Evolutionary conservation across 2,888 invertebrate species (phyloP), one percentile per base, ranked within the genome.

Genomic region (Himalopsyche anomala): DNA sequence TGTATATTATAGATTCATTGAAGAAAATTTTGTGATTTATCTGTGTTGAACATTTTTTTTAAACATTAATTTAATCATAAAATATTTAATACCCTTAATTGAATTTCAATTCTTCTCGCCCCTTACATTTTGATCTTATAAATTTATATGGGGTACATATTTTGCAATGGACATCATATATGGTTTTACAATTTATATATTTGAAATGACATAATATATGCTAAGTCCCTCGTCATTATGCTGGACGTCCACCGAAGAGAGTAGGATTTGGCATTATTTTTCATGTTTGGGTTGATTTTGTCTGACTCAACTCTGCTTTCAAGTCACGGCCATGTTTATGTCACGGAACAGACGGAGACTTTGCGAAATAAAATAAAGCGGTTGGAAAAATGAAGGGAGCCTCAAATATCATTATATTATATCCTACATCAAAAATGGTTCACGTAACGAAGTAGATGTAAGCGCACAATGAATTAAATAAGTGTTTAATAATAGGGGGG

Each of bases 281-380:
- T 74, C 74, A 74, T 74, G 74, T 74, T 74, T 15, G 38, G 74
- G 36, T 74, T 74, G 74, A 74, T 74, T 74, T 74, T 74, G 36
- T 51, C 80, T n/a, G 80, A 38, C 74, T 74, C 74, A 74, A 36
- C 36, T 88, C 80, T 55, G 83, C 56, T 85, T 88, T 87, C 88
- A 15, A 81, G 87, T 88, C 88, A 88, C 88, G 88, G 81, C 38
- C 86, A 84, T 36, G 81, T 80, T 87, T 82, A 82, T 83, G 85
- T 87, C 86, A 62, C 86, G 85, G 88, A 83, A 87, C 88, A 87
- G 82, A 80, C 87, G 85, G 62, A 74, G 55, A 84, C 84, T 86
- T 55, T 74, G 80, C 54, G 84, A 85, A 88, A 87, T 85, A 87
- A 85, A 87, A 88, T 86, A 88, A 87, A 87, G 84, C 85, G 84